A percentile compares a stretch with the other conserved stretches of the same genome.
phyloP scores from a whole-genome alignment of 2,113 vertebrate genomes.

The Oryzias javanicus region DNA sequence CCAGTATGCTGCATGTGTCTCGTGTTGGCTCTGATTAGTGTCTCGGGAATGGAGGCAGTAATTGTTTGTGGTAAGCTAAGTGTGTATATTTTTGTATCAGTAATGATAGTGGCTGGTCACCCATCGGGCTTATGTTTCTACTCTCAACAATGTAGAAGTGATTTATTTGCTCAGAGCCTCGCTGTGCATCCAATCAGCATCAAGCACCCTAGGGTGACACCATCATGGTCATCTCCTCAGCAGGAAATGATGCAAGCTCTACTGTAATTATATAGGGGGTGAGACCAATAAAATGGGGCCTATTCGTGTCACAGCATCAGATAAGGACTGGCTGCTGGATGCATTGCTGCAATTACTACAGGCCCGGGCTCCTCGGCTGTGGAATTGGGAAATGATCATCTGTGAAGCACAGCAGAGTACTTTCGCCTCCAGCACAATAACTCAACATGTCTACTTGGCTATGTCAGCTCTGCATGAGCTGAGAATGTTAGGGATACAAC shows the following conservation, averaged over 20 bases:
- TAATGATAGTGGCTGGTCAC: constrained; percentile 59
- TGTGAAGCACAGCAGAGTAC: constrained; percentile 63
- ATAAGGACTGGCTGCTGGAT: constrained; percentile 71
- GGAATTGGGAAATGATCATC: constrained; percentile 73
- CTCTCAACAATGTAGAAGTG: constrained; percentile 59
- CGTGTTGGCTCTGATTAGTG: constrained; percentile 77
- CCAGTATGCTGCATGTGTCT: constrained; percentile 69
- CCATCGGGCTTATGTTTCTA: constrained; percentile 68
- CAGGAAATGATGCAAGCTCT: constrained; percentile 69
- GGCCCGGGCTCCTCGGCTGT: constrained; percentile 56
- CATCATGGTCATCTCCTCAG: constrained; percentile 66
- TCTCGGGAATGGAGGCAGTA: constrained; percentile 75
- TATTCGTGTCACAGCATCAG: constrained; percentile 73
- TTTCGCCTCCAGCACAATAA: constrained; percentile 67
- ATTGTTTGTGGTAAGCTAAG: constrained; percentile 71
- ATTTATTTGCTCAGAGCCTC: constrained; percentile 68
- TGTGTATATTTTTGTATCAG: constrained; percentile 17
- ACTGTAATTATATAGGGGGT: constrained; percentile 70
- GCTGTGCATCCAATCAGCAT: constrained; percentile 67
- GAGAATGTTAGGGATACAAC: constrained; percentile 33
- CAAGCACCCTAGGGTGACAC: constrained; percentile 64
- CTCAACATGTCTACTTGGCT: constrained; percentile 72
- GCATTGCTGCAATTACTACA: constrained; percentile 70
- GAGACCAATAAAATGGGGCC: constrained; percentile 66
- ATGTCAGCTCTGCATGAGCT: constrained; percentile 55